Percentiles rank a stretch among this genome's conserved stretches.
Conservation (phyloP, 2,113 vertebrate species). For the Ictalurus furcatus region DNA sequence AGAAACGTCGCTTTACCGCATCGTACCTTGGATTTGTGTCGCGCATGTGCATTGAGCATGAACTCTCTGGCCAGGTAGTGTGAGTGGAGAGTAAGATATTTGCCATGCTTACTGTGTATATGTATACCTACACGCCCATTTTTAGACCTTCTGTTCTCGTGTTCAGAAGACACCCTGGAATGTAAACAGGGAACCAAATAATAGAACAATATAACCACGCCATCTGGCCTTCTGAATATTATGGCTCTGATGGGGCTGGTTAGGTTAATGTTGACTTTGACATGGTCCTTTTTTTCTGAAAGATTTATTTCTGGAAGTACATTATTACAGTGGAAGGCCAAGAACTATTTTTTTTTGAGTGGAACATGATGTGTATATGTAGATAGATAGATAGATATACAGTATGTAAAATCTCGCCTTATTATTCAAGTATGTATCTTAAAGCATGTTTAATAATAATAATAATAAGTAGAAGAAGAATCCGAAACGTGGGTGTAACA, state of each 20-base stretch:
- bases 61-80: background rate
- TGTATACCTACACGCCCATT: background rate
- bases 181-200: background rate
- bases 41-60: background rate
- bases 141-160: background rate
- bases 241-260: background rate
- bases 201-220: background rate
- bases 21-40: background rate
- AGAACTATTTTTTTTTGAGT: background rate
- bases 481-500: background rate
- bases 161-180: background rate
- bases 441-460: background rate
- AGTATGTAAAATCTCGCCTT: background rate
- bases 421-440: background rate
- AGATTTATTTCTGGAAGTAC: slow-evolving; percentile 1
- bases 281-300: background rate
- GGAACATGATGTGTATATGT: background rate
- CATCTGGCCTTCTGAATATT: slow-evolving; percentile 17
- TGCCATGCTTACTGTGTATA: background rate
- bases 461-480: background rate
- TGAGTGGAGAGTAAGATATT: background rate
- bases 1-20: background rate
- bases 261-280: background rate
- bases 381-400: too few species aligned
- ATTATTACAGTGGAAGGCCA: background rate